phyloP scores from a whole-genome alignment of 2,797 vertebrate species.

The Sebastes variabilis region DNA sequence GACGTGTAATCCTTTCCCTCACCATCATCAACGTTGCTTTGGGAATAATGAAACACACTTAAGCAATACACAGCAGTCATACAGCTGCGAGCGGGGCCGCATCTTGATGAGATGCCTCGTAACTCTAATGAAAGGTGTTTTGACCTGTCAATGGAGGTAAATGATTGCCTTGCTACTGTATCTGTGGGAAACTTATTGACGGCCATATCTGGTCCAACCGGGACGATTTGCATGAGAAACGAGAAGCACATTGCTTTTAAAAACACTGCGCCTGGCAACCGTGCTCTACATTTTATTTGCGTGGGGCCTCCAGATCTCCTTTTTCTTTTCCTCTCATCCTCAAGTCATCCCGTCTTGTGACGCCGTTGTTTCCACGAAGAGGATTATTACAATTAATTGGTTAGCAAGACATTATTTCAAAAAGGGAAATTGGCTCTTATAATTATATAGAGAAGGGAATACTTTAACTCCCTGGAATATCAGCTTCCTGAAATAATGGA shows the following conservation, averaged over 20 bases:
- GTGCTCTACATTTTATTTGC: constrained; percentile 41
- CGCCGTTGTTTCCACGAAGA: constrained; percentile 71
- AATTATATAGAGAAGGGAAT: constrained; percentile 85
- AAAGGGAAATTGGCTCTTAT: constrained; percentile 84
- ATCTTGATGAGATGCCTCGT: constrained; percentile 78
- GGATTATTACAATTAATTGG: constrained; percentile 84
- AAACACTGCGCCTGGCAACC: constrained; percentile 39
- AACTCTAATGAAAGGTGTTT: constrained; percentile 76
- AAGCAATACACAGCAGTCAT: constrained; percentile 78
- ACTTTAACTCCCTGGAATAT: constrained; percentile 83
- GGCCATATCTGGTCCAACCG: constrained; percentile 55
- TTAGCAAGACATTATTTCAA: constrained; percentile 83
- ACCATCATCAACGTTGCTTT: constrained; percentile 78
- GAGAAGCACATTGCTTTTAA: constrained; percentile 42
- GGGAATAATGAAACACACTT: constrained; percentile 85
- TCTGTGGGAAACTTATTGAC: constrained; percentile 66
- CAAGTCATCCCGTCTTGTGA: constrained; percentile 52
- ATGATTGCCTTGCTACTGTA: constrained; percentile 73
- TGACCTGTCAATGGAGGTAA: constrained; percentile 71
- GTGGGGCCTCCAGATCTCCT: constrained; percentile 15
- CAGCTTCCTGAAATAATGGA: constrained; percentile 82
- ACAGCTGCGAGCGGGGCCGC: constrained; percentile 62
- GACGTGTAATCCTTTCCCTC: constrained; percentile 83
- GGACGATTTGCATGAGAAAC: constrained; percentile 62
- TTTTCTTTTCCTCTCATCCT: constrained; percentile 33